phyloP scores from a whole-genome alignment of 2,113 vertebrate genomes.

The Cephalopholis sonnerati region DNA sequence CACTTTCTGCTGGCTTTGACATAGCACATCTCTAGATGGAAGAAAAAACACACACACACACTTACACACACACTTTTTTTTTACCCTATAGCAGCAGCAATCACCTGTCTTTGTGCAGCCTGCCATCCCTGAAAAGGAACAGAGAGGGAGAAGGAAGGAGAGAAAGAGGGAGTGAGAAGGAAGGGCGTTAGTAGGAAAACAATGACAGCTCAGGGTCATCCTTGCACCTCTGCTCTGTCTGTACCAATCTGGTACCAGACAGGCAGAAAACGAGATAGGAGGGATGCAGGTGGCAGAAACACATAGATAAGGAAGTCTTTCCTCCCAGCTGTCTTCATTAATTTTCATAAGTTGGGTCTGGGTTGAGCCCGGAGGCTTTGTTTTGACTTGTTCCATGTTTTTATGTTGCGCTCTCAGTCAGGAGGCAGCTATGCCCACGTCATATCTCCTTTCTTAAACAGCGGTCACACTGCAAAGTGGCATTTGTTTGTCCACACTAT shows the following conservation, averaged over 20 bases:
- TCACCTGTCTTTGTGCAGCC: conserved; percentile 58
- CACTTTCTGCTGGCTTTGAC: conserved; percentile 66
- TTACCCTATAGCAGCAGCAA: conserved; percentile 29
- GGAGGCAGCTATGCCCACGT: conserved; percentile 3
- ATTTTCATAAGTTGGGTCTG: conserved; percentile 48
- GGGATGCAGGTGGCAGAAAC: conserved; percentile 49
- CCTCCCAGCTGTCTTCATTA: conserved; percentile 41
- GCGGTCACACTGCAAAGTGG: not conserved
- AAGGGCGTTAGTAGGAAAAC: conserved; percentile 63
- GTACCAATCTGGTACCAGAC: conserved; percentile 60
- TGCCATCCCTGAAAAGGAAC: conserved; percentile 47
- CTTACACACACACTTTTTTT: not conserved
- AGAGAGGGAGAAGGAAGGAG: conserved; percentile 16
- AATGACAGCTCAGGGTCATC: conserved; percentile 79
- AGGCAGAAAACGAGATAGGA: conserved; percentile 60
- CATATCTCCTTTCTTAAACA: not conserved
- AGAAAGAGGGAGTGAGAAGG: conserved; percentile 28
- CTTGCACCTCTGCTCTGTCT: conserved; percentile 64
- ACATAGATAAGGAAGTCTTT: conserved; percentile 59
- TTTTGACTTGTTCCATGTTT: conserved; percentile 8
- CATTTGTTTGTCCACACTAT: not conserved
- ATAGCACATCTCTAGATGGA: conserved; percentile 51
- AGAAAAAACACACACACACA: conserved; percentile 12
- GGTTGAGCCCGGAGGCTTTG: conserved; percentile 37
- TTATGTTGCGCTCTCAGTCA: conserved; percentile 5